Base-by-base conservation (phyloP, 2,113 vertebrate genomes). In the Oryzias melastigma region DNA sequence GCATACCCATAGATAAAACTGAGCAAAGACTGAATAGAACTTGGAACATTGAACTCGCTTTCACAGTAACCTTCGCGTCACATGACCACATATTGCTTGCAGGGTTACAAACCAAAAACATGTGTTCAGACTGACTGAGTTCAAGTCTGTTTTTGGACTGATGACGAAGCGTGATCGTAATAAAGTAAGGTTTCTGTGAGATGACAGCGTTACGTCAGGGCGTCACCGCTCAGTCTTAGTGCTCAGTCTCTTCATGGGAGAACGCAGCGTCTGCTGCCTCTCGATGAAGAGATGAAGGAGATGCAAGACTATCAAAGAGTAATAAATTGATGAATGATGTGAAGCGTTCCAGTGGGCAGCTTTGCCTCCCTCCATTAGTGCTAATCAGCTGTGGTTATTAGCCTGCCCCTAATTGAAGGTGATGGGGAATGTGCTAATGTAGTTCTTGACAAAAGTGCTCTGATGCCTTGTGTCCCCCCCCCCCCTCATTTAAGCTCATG, bases 311-410 rank as follows among this genome's bases (percentile, higher is more conserved):
- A 69, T 83, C 60, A 86, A 77, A 68, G 65, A 65, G 71, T 77
- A 80, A 89, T 88, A 88, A 86, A 87, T 85, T 79, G 83, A 89
- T 84, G 84, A 83, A 85, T 88, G 75, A 78, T 48, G 56, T 59
- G 60, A 65, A 82, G 72, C 75, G 81, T 81, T 90, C 69, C 67
- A 58, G 60, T 52, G 66, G 55, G 54, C 58, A 58, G 67, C 68
- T 52, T 84, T 43, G 65, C 73, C 78, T 86, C 84, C 83, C 88
- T 88, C 84, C 82, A 88, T 90, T 89, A 90, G 85, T 71, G 80
- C 73, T 82, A 76, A 91, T 88, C 82, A 86, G 82, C 73, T 50
- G 73, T 48, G 56, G 71, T 84, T 88, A 88, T 85, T 81, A 80
- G 73, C 60, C 58, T 50, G 71, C 16, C 62, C 20, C 76, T 91